Evolutionary conservation across 2,797 vertebrate genomes (phyloP), one percentile per base, ranked within the genome.

Genomic region (Acrocephalus scirpaceus): DNA sequence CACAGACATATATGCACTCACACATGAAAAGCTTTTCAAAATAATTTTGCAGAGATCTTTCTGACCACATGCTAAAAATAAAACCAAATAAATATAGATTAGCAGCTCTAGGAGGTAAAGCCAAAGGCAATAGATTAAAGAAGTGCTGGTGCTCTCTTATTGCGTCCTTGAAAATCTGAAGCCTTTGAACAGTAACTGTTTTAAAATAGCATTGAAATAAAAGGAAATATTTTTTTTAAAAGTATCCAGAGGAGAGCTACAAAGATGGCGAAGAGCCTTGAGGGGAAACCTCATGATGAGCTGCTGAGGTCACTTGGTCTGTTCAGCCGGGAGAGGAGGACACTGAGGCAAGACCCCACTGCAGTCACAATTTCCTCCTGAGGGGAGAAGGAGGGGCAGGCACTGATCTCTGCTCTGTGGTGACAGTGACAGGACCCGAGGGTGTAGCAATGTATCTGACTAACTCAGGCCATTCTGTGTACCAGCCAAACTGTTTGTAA

Each of bases 391-490:
- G 2, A 69, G 18, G 26, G 5, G 18, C 34, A 62, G 42, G 4
- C 7, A 23, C 13, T 36, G 42, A 42, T 42, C 29, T 60, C 19
- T 47, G 17, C 26, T 54, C 13, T 47, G 7, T 23, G 42, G 2
- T 36, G 10, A 32, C 53, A 40, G 12, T 26, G 77, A 32, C 42
- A 75, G 26, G 6, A 22, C 6, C 1, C 0, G 0, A 48, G 38
- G 38, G 38, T 38, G 38, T 38, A 38, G 38, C 38, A 11, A 38
- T 38, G 38, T 38, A 38, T 38, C 38, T 38, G 38, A 38, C 11
- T 38, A 38, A 38, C 38, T 38, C 38, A 38, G 38, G 38, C 38
- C 38, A 38, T 38, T 38, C 38, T 38, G 38, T 12, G 38, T 38
- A 38, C 38, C 38, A 38, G 38, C 38, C 38, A 38, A 38, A 38